Base-by-base conservation (phyloP, 1,140 invertebrate genomes). In the Caenorhabditis brenneri region DNA sequence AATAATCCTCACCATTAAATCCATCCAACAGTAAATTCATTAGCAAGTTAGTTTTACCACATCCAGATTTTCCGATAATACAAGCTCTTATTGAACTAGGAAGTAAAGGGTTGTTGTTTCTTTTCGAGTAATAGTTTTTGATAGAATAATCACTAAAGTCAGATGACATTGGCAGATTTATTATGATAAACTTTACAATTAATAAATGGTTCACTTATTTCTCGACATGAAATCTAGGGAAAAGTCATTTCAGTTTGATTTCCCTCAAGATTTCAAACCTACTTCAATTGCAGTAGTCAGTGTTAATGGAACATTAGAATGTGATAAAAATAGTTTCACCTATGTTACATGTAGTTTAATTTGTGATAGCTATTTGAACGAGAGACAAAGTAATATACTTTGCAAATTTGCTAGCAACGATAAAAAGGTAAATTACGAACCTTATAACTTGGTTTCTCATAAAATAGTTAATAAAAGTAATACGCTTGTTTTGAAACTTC, bases 1-100 rank as follows among this genome's bases (percentile, higher is more conserved):
- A 55, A 79, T 86, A 86, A 65, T 86, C 85, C 2, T 86, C 78
- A 22, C 60, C 83, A 6, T 22, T 0, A 46, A 46, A 86, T 55
- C 53, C 42, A 39, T 79, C 46, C 31, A 86, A 74, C 1, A 86
- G 60, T 86, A 86, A 87, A 79, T 86, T 86, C 80, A 86, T 87
- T 48, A 83, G 31, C 4, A 79, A 48, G 29, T 78, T 83, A 79
- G 81, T 83, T 29, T 83, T 83, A n/a, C 81, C 81, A 83, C 81
- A 83, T 46, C 81, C 81, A 78, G 60, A 79, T 31, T 83, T 83
- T 79, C 81, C 81, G 15, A 83, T 83, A 10, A 83, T 83, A 83
- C 81, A 83, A 48, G 27, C 81, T 83, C 81, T 83, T 60, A 83
- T 81, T 10, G 60, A 78, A 31, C 5, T 31, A 60, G 81, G 81